A percentile compares a stretch with the other conserved stretches of the same genome.
Evolutionary conservation across 2,888 invertebrate genomes (phyloP).

Genomic region (Ectemnius cavifrons): DNA sequence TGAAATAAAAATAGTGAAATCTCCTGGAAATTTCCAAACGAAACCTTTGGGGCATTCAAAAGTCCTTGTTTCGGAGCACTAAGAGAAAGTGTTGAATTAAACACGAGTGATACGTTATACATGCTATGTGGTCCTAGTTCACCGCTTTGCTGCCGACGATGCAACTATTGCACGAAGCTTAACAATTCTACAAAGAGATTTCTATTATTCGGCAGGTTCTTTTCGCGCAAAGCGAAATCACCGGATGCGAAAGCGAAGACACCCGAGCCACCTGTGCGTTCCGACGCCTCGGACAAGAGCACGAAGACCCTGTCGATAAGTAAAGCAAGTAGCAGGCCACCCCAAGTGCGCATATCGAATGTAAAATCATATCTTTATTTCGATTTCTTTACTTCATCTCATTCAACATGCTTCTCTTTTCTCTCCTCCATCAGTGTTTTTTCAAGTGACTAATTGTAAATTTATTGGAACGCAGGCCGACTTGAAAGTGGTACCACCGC

Average conservation of each 20-base stretch:
- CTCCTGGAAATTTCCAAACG: no score
- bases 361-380: slow-evolving; percentile 60
- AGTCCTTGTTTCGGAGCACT: no score
- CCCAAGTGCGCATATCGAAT: slow-evolving; percentile 76
- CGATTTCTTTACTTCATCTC: neutral
- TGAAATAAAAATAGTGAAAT: no score
- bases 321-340: slow-evolving; percentile 65
- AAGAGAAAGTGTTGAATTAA: no score
- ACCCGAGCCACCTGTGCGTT: slow-evolving; percentile 82
- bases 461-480: slow-evolving; percentile 78
- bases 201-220: slow-evolving; percentile 82
- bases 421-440: no score
- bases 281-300: slow-evolving; percentile 70
- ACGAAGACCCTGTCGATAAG: slow-evolving; percentile 61
- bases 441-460: neutral
- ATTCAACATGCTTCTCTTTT: neutral
- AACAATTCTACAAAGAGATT: no score
- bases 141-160: no score
- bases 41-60: no score
- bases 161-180: no score
- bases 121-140: no score
- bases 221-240: slow-evolving; percentile 87
- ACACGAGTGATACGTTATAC: no score
- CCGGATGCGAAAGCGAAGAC: slow-evolving; percentile 83
- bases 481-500: slow-evolving; percentile 82